Percentiles rank a stretch among this genome's conserved stretches.
phyloP scores from a whole-genome alignment of 2,113 vertebrate genomes.

The Mus spicilegus region DNA sequence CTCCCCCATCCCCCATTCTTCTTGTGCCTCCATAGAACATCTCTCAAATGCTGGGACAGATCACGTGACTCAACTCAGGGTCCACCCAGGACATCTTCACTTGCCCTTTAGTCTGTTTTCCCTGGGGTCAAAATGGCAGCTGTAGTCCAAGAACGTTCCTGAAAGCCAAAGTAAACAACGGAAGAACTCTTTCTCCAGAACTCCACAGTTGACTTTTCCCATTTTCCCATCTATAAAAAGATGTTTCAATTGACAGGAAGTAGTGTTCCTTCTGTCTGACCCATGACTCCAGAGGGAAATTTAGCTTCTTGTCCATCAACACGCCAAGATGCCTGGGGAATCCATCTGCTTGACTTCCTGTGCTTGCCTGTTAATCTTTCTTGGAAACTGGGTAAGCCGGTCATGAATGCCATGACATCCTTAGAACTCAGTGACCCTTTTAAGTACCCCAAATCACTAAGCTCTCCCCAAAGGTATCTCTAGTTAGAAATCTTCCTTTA shows the following conservation, averaged over 20 bases:
- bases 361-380: not conserved
- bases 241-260: conserved; percentile 71
- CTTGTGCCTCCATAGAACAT: rapidly evolving
- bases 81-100: not conserved
- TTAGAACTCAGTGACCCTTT: not conserved
- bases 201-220: conserved; percentile 54
- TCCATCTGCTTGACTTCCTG: not conserved
- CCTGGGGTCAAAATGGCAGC: not conserved
- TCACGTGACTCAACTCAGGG: not conserved
- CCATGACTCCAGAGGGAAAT: conserved; percentile 57
- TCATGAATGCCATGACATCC: not conserved
- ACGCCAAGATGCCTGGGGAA: not conserved
- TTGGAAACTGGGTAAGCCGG: not conserved
- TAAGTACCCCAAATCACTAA: not conserved
- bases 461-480: not conserved
- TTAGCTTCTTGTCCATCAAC: conserved; percentile 35
- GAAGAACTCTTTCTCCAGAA: conserved; percentile 28
- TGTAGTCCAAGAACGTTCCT: conserved; percentile 54
- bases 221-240: conserved; percentile 78
- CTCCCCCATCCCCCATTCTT: not conserved
- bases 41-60: not conserved
- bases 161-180: conserved; percentile 72
- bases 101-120: not conserved
- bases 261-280: conserved; percentile 60
- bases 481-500: conserved; percentile 29